Evolutionary conservation across 2,113 vertebrate genomes (phyloP).

Genomic region (Actenoides lindsayi): DNA sequence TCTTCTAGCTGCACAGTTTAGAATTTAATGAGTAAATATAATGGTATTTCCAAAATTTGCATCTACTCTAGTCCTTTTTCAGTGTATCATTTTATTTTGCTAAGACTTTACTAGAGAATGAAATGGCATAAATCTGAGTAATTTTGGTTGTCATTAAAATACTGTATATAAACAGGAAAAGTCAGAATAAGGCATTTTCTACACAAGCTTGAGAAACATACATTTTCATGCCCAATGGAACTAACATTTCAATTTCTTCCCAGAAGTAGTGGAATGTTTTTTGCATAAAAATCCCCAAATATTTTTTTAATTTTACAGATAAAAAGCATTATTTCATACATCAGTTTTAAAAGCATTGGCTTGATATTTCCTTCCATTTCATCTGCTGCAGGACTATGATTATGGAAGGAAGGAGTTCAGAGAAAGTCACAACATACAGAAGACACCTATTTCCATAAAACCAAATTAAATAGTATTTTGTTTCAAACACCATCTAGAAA

Average conservation of each 20-base stretch:
- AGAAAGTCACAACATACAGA: constrained; percentile 42
- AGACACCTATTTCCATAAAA: constrained; percentile 61
- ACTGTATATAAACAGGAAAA: constrained; percentile 70
- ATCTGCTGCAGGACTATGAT: constrained; percentile 1
- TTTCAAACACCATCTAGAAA: constrained; percentile 63
- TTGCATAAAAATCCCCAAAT: constrained; percentile 70
- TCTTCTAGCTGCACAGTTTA: constrained; percentile 36
- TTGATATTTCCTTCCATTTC: constrained; percentile 42
- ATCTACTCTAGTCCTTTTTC: neutral
- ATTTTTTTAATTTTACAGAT: constrained; percentile 42
- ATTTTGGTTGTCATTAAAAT: constrained; percentile 69
- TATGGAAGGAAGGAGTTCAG: constrained; percentile 48
- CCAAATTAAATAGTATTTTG: constrained; percentile 53
- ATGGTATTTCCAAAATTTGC: constrained; percentile 19
- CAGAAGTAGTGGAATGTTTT: constrained; percentile 59
- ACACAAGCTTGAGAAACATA: constrained; percentile 62
- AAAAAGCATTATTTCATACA: constrained; percentile 54
- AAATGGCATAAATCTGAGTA: constrained; percentile 53
- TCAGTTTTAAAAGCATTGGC: constrained; percentile 49
- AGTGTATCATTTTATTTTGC: neutral
- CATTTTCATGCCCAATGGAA: constrained; percentile 52
- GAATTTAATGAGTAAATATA: constrained; percentile 34
- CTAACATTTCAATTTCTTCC: constrained; percentile 48
- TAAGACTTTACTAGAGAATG: constrained; percentile 38
- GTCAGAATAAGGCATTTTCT: constrained; percentile 76